Conservation (phyloP, 2,113 vertebrate genomes). For the Malaclemys terrapin region DNA sequence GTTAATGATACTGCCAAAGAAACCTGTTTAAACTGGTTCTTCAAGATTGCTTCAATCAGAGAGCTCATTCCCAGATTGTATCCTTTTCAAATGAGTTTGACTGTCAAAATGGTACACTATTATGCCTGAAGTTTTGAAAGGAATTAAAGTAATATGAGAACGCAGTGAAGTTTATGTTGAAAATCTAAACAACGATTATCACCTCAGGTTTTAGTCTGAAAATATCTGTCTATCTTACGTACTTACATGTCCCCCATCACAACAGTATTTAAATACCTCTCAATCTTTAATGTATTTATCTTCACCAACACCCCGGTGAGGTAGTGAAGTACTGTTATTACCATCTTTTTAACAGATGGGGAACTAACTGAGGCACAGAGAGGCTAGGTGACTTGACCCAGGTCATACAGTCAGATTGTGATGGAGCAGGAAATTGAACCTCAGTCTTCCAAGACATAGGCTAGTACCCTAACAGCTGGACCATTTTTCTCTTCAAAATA, state of each 20-base stretch:
- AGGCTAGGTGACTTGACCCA: no score
- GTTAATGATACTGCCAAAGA: constrained; percentile 96
- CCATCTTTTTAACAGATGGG: no score
- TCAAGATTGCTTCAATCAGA: constrained; percentile 98
- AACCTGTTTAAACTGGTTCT: constrained; percentile 99
- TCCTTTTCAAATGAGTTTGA: constrained; percentile 79
- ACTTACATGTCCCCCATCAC: neutral
- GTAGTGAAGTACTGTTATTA: no score
- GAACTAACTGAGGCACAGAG: no score
- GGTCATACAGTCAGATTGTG: no score
- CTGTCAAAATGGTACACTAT: neutral
- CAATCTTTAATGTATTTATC: neutral
- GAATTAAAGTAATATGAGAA: neutral
- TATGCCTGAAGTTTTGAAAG: neutral
- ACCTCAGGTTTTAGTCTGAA: neutral
- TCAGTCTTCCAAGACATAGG: no score
- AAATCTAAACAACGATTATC: neutral
- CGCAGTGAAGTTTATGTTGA: neutral
- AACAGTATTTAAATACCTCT: neutral
- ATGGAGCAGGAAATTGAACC: no score
- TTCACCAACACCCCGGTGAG: neutral
- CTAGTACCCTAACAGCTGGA: no score
- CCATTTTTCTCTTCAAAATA: no score
- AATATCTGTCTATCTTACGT: neutral
- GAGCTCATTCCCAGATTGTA: constrained; percentile 97